Evolutionary conservation across 1,140 invertebrate genomes (phyloP), one percentile per base, ranked within the genome.

Genomic region (Papilio dardanus): DNA sequence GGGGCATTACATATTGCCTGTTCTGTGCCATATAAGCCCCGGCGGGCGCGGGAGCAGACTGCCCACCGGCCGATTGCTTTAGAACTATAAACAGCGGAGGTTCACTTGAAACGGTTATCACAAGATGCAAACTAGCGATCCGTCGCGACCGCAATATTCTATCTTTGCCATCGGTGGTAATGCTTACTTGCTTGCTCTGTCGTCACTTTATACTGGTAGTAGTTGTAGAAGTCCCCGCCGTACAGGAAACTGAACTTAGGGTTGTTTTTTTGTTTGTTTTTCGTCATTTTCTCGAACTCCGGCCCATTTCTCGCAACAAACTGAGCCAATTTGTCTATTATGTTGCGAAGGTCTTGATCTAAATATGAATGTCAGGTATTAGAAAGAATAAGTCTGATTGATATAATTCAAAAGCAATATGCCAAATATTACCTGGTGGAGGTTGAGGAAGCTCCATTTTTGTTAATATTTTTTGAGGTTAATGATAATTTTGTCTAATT

Each of bases 281-380:
- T 99, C 65, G 98, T 99, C 96, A 99, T 99, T 88, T 97, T 96
- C 94, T 99, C 99, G 94, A 99, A 99, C 91, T 99, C 98, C 1
- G 98, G 98, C 21, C 99, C 99, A 97, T 99, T 99, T 89, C 99
- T 95, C 77, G 99, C 99, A 74, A 99, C 99, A 96, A 99, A 99
- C 90, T 99, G 97, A 1, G 99, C 99, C 82, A 99, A 94, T 95
- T 99, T 99, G 94, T 99, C 99, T 86, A 99, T 99, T 86, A 99
- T 99, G 94, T 99, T 99, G 81, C 96, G 95, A 81, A 98, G 94
- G 87, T 99, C 98, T 84, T 96, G 96, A 95, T 99, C 98, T 77
- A 86, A 82, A 68, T 40, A 16, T 62, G 30, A 77, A 28, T 71
- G 14, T 62, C 16, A 76, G 28, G 35, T 42, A 76, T 24, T 66